Evolutionary conservation across 92 coral and sea anemone species (phyloP).

Genomic region (Phenganax stokvisi): DNA sequence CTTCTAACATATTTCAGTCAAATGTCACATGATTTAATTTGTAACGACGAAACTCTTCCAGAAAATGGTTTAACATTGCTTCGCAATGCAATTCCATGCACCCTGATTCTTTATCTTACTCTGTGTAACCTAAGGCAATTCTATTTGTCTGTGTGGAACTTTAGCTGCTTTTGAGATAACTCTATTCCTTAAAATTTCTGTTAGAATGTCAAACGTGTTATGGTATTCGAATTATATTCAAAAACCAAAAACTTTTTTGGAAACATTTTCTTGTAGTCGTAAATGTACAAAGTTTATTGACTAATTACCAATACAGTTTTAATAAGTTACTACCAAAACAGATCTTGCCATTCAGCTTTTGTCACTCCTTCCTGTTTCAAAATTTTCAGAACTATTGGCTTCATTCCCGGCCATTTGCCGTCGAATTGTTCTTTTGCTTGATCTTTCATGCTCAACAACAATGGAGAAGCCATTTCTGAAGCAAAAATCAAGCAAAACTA

Average conservation of each 20-base stretch:
- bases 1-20: too few species aligned
- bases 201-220: too few species aligned
- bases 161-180: too few species aligned
- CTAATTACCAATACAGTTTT: neutral
- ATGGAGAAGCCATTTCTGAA: slow-evolving; percentile 18
- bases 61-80: too few species aligned
- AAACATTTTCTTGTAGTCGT: too few species aligned
- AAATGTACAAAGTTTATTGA: neutral
- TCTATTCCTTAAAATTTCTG: too few species aligned
- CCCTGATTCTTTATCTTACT: neutral
- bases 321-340: slow-evolving; percentile 70
- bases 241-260: too few species aligned
- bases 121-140: neutral
- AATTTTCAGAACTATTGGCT: slow-evolving; percentile 87
- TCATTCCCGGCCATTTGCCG: slow-evolving; percentile 88
- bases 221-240: too few species aligned
- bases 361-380: slow-evolving; percentile 81
- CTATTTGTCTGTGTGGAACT: too few species aligned
- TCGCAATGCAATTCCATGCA: neutral
- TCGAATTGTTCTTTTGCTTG: slow-evolving; percentile 59
- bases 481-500: neutral
- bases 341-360: slow-evolving; percentile 92
- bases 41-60: too few species aligned
- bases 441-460: slow-evolving; percentile 12
- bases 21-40: too few species aligned